Base-by-base conservation (phyloP, 2,888 invertebrate species). In the Adelphocoris suturalis region DNA sequence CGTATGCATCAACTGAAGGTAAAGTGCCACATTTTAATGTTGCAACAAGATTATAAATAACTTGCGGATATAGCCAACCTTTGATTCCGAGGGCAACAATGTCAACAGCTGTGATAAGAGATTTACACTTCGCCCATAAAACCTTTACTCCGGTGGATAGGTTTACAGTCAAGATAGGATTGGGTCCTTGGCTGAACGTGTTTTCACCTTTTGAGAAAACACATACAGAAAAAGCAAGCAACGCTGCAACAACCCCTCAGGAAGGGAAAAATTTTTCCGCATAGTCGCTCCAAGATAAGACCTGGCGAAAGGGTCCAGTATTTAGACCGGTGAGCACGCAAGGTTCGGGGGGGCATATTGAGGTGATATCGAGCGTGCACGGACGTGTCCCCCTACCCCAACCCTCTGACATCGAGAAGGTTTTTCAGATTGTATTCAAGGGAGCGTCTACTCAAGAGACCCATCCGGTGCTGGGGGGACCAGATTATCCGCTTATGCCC, bases 401-500 rank as follows among this genome's bases (percentile, higher is more conserved):
- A 12, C 85, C 61, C 9, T 16, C n/a, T 16, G 85, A 61, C 27
- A 13, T 47, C 13, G 23, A 27, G 57, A 23, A 14, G 85, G 61
- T 37, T n/a, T 27, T 82, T 61, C 57, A 85, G 85, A 85, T 85
- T 85, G 85, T 85, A 85, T 85, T 85, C 85, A 85, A 61, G 85
- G 27, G 82, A 85, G 85, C 61, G 85, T 85, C 82, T 82, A 82
- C 82, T 52, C 14, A 12, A 37, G 48, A 52, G 52, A 52, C 85
- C 78, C 80, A 78, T 88, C 88, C 88, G 88, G 55, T 48, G 28
- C 27, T 47, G 80, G 68, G n/a, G 46, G 68, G 78, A 37, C 78
- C 27, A 88, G 88, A 88, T 88, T 88, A 88, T 80, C 80, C 78
- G 88, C 80, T 80, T 88, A 88, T 88, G 46, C 80, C 52, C 88